Conservation (phyloP, 2,888 invertebrate genomes). For the Drosophila tanythrix region DNA sequence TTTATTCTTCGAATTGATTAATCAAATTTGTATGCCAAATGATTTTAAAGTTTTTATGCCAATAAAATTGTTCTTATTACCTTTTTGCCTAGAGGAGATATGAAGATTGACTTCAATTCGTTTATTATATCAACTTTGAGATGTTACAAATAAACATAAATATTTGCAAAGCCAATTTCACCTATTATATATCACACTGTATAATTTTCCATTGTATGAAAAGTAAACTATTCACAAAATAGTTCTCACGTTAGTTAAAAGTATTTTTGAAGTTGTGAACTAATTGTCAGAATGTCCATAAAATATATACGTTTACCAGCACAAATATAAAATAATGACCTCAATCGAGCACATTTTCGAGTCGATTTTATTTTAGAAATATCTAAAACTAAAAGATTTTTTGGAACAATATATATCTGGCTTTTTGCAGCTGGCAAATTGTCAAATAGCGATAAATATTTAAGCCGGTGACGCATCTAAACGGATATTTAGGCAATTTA, state of each 20-base stretch:
- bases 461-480: slow-evolving; percentile 7
- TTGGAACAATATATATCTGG: neutral
- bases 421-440: slow-evolving; percentile 21
- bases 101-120: neutral
- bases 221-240: neutral
- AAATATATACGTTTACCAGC: neutral
- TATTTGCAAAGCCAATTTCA: neutral
- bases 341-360: neutral
- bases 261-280: neutral
- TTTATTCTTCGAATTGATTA: slow-evolving; percentile 15
- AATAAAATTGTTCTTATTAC: neutral
- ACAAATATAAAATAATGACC: neutral
- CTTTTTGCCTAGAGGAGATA: neutral
- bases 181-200: neutral
- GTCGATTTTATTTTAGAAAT: neutral
- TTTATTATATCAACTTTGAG: neutral
- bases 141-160: neutral
- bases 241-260: neutral
- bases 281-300: neutral
- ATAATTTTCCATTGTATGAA: neutral
- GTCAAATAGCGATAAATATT: slow-evolving; percentile 23
- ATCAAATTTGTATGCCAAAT: slow-evolving; percentile 11
- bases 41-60: neutral
- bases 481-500: slow-evolving; percentile 23
- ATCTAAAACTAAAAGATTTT: neutral